A percentile compares a stretch with the other conserved stretches of the same genome.
Conservation (phyloP, 2,888 invertebrate genomes). For the Polietes domitor region DNA sequence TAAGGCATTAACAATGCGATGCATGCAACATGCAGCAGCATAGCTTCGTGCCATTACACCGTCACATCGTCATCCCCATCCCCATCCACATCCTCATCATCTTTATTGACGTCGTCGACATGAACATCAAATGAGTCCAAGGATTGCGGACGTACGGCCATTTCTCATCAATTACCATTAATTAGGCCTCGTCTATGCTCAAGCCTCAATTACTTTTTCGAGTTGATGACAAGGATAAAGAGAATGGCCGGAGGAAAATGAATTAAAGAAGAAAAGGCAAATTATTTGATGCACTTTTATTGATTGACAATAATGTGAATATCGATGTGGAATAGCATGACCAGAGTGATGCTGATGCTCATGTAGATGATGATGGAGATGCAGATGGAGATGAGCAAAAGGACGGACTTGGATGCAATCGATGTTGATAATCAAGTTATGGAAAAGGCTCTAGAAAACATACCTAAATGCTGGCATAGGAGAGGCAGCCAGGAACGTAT, state of each 20-base stretch:
- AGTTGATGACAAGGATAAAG: neutral
- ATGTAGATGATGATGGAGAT: neutral
- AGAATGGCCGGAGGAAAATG: slow-evolving; percentile 1
- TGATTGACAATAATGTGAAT: slow-evolving; percentile 37
- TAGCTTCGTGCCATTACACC: too few relatives aligned
- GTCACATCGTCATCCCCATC: too few relatives aligned
- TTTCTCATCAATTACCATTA: slow-evolving; percentile 60
- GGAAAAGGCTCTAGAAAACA: slow-evolving; percentile 37
- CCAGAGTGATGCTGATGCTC: neutral
- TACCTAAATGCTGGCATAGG: too few relatives aligned
- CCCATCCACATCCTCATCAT: neutral
- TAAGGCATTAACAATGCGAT: slow-evolving; percentile 1
- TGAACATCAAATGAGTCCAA: slow-evolving; percentile 8
- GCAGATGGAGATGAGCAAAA: slow-evolving; percentile 3
- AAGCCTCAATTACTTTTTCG: slow-evolving; percentile 31
- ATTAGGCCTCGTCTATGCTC: slow-evolving; percentile 41
- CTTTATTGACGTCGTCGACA: slow-evolving; percentile 3
- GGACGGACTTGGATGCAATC: neutral
- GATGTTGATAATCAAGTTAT: neutral
- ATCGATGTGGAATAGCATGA: neutral
- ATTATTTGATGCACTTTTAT: slow-evolving; percentile 21
- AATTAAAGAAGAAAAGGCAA: slow-evolving; percentile 12
- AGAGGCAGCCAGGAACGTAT: too few relatives aligned
- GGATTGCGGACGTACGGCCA: neutral
- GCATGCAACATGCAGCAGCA: neutral